Base-by-base conservation (phyloP, 2,888 invertebrate species). In the Clistopyga incitator region DNA sequence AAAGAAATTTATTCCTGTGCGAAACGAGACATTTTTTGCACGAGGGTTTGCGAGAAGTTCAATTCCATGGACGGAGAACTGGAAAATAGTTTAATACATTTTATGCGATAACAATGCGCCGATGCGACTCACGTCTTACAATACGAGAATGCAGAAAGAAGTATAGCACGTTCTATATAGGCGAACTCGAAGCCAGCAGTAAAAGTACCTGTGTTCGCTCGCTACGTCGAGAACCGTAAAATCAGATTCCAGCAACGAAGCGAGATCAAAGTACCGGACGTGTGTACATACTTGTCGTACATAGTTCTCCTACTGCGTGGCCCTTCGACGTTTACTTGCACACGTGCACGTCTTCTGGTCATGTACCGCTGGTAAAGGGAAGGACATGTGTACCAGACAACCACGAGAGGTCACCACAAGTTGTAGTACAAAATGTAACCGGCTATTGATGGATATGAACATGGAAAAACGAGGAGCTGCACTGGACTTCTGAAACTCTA, bases 261-360 rank as follows among this genome's bases (percentile, higher is more conserved):
- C 56, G 56, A 77, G 67, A 77, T 77, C 77, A 77, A 67, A 77
- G 77, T 67, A 10, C 45, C 34, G 77, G 59, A 77, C 77, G 67
- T 67, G 77, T 77, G 77, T 67, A 77, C 67, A 77, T 54, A 47
- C 45, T 56, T 68, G 77, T 59, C 67, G 77, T 56, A 77, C 68
- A 61, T 18, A 13, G 56, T 38, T 11, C 20, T 42, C 11, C 72
- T 34, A 11, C 72, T 42, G 59, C 59, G 65, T 65, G 65, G 42
- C 38, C 64, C 64, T 67, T 67, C 67, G 25, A 65, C 64, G 38
- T 38, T n/a, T 67, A 54, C 56, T 13, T 18, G 15, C 54, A 25
- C n/a, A 38, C 25, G 15, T 8, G n/a, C 38, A 20, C 50, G 54
- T 56, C 42, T 15, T 13, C 15, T 67, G 18, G 10, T 20, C n/a